Evolutionary conservation across 2,113 vertebrate species (phyloP).

Genomic region (Bolborhynchus lineola): DNA sequence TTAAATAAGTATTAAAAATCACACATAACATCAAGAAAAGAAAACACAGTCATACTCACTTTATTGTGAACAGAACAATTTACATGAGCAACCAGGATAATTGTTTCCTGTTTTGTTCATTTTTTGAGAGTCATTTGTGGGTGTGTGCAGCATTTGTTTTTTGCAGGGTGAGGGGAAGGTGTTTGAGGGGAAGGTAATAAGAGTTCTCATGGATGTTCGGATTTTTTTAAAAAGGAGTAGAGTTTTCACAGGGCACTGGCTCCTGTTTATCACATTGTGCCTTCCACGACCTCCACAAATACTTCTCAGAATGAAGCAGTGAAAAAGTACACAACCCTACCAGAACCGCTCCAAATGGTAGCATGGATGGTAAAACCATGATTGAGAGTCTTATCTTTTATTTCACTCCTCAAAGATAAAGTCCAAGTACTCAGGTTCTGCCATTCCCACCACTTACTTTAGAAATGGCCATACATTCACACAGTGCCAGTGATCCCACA

Average conservation of each 20-base stretch:
- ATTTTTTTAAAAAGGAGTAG: neutral
- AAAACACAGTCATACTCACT: neutral
- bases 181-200: neutral
- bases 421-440: neutral
- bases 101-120: neutral
- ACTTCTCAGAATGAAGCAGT: neutral
- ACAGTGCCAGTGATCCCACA: neutral
- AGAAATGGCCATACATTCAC: neutral
- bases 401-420: neutral
- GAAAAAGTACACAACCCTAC: neutral
- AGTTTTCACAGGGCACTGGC: neutral
- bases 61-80: neutral
- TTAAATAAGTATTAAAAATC: neutral
- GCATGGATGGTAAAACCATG: neutral
- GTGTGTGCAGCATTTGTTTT: neutral
- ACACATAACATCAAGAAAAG: neutral
- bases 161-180: rapidly evolving
- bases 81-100: neutral
- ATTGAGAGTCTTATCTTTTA: neutral
- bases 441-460: neutral
- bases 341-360: neutral
- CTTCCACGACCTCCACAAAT: neutral
- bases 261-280: neutral
- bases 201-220: neutral
- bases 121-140: neutral